Percentiles rank a stretch among this genome's conserved stretches.
Evolutionary conservation across 92 coral and sea anemone species (phyloP).

Genomic region (Parazoanthus swiftii): DNA sequence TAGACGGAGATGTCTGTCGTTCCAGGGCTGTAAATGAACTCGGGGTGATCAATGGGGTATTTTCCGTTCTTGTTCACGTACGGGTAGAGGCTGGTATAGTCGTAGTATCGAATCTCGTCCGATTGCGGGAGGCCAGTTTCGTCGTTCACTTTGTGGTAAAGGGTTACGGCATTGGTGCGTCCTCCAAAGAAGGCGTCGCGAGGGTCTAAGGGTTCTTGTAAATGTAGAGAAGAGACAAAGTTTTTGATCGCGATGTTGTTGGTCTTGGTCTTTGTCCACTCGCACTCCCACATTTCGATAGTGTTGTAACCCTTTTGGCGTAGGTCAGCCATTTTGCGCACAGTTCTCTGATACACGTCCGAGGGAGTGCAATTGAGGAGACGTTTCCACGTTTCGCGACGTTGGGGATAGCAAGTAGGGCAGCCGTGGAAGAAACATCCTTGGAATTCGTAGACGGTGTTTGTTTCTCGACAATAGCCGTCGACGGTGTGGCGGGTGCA

Average conservation of each 20-base stretch:
- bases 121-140: not conserved
- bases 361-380: not conserved
- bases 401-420: conserved; percentile 13
- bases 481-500: not conserved
- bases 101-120: not conserved
- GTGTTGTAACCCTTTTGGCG: not conserved
- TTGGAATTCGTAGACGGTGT: conserved; percentile 4
- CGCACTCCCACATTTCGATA: not conserved
- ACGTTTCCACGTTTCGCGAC: not conserved
- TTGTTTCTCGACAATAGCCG: not conserved
- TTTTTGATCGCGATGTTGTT: not conserved
- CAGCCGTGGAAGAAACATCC: conserved; percentile 16
- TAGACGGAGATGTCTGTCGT: not conserved
- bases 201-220: not conserved
- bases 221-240: not conserved
- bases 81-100: no score
- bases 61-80: not conserved
- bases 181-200: conserved; percentile 8
- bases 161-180: not conserved
- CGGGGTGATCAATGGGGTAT: not conserved
- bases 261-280: not conserved
- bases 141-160: no score
- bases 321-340: not conserved
- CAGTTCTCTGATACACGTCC: not conserved
- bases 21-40: not conserved